A percentile compares a stretch with the other conserved stretches of the same genome.
phyloP scores from a whole-genome alignment of 1,140 invertebrate species.

The Halesus radiatus region DNA sequence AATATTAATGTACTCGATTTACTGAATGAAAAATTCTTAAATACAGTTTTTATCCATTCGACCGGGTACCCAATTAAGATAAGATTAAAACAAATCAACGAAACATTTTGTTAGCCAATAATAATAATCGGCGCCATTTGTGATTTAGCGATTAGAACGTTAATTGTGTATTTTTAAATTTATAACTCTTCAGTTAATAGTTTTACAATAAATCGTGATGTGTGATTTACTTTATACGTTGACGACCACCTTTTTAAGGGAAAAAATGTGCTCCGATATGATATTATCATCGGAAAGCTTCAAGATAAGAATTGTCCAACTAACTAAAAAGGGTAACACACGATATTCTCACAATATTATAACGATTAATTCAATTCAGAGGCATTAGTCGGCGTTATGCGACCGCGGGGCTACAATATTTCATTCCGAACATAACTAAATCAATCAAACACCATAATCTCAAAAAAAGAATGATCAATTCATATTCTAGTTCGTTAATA shows the following conservation, averaged over 20 bases:
- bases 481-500: background rate
- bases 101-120: too few relatives aligned
- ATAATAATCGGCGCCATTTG: too few relatives aligned
- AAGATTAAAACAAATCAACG: background rate
- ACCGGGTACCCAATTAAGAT: background rate
- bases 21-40: background rate
- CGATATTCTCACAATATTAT: constrained; percentile 43
- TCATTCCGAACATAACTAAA: too few relatives aligned
- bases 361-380: constrained; percentile 52
- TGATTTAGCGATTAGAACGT: too few relatives aligned
- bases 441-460: background rate
- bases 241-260: constrained; percentile 40
- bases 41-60: background rate
- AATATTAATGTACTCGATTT: too few relatives aligned
- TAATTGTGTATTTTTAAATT: too few relatives aligned
- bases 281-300: constrained; percentile 51
- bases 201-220: too few relatives aligned
- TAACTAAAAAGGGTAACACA: constrained; percentile 48
- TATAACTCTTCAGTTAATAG: too few relatives aligned
- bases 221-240: background rate
- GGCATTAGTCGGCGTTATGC: constrained; percentile 23
- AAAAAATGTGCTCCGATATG: constrained; percentile 42
- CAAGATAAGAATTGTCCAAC: constrained; percentile 49
- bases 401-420: constrained; percentile 6
- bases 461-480: background rate